Percentiles rank a stretch among this genome's conserved stretches.
phyloP scores from a whole-genome alignment of 1,140 invertebrate genomes.

The Eumaeus atala region DNA sequence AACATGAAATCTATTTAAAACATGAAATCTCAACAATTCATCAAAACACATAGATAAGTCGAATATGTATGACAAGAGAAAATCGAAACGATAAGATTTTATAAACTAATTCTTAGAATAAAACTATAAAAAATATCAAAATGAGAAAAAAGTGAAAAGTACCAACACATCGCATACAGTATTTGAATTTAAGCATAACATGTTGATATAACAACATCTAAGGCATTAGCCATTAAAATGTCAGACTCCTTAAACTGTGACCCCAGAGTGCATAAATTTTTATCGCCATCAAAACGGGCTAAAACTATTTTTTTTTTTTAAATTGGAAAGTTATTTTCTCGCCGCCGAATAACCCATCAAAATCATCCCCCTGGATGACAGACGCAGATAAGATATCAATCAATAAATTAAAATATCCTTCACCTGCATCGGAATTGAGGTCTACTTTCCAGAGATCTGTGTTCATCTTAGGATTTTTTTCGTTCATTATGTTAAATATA shows the following conservation, averaged over 20 bases:
- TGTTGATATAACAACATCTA: too few species aligned
- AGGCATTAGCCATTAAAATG: too few species aligned
- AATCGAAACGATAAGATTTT: too few species aligned
- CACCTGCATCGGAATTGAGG: constrained; percentile 26
- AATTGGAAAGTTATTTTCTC: constrained; percentile 47
- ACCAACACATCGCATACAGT: background rate
- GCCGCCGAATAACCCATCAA: constrained; percentile 39
- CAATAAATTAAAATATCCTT: constrained; percentile 44
- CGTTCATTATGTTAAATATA: constrained; percentile 50
- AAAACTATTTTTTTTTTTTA: constrained; percentile 17
- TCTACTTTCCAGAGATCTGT: constrained; percentile 49
- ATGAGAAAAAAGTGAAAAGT: background rate
- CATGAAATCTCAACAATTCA: too few species aligned
- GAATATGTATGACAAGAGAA: too few species aligned
- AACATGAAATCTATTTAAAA: too few species aligned
- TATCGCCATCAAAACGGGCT: background rate
- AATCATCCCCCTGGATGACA: constrained; percentile 38
- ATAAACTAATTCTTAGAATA: too few species aligned
- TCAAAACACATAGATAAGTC: too few species aligned
- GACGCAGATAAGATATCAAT: constrained; percentile 46
- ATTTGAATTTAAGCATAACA: too few species aligned
- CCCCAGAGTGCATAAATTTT: background rate
- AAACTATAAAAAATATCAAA: too few species aligned
- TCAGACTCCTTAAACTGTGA: too few species aligned
- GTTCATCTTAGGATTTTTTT: constrained; percentile 56